Evolutionary conservation across 1,140 invertebrate genomes (phyloP).

Genomic region (Halyomorpha halys): DNA sequence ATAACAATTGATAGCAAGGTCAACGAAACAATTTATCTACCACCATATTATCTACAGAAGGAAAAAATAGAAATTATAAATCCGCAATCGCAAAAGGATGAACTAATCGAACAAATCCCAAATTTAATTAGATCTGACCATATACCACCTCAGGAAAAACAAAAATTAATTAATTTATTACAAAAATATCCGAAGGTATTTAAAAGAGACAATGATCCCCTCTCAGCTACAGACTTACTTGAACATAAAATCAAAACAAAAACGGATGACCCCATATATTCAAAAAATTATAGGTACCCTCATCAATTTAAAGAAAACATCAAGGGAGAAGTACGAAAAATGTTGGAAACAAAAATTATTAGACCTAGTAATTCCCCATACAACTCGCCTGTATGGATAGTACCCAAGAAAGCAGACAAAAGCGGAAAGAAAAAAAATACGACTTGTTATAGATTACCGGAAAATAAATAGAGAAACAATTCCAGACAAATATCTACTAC

Average conservation of each 20-base stretch:
- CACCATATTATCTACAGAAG: too few species aligned
- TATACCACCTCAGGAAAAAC: too few species aligned
- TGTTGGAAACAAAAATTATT: conserved; percentile 28
- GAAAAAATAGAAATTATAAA: too few species aligned
- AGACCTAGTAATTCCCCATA: conserved; percentile 22
- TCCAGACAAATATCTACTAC: conserved; percentile 18
- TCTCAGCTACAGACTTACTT: too few species aligned
- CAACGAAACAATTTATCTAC: too few species aligned
- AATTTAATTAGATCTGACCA: too few species aligned
- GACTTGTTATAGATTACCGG: conserved; percentile 31
- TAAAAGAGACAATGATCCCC: too few species aligned
- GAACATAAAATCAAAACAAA: conserved; percentile 33
- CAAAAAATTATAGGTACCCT: conserved; percentile 35
- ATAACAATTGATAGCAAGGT: too few species aligned
- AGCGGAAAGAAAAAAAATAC: conserved; percentile 27
- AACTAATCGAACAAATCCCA: too few species aligned
- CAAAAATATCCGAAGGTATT: too few species aligned
- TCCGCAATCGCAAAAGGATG: too few species aligned
- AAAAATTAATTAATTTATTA: too few species aligned
- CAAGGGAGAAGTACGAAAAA: conserved; percentile 32
- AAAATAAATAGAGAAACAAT: conserved; percentile 29
- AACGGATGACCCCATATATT: conserved; percentile 29
- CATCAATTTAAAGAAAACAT: conserved; percentile 34
- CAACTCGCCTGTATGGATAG: conserved; percentile 26
- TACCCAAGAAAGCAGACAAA: conserved; percentile 29